Evolutionary conservation across 2,888 invertebrate species (phyloP), one percentile per base, ranked within the genome.

Genomic region (Nomada goodeniana): DNA sequence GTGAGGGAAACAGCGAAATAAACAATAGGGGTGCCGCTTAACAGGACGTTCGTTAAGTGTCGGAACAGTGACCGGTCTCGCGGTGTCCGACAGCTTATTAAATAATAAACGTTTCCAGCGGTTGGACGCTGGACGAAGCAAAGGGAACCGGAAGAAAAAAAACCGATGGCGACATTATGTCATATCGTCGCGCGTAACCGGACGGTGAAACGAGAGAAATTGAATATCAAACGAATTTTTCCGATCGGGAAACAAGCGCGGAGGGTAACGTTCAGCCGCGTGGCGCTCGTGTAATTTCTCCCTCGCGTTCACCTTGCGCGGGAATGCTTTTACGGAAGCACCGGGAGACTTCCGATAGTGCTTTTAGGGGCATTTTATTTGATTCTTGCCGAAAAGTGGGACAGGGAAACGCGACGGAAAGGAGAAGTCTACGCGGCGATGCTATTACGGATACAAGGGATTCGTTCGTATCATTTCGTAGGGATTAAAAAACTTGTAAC

Each of bases 401-500:
- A 79, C 82, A 85, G 81, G 78, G 76, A 76, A 80, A 77, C 61
- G 60, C 74, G 42, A 26, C 52, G 60, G 18, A 52, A 52, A 29
- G 42, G 60, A 20, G 65, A 70, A 83, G 82, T 53, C 53, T 36
- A 36, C 15, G 57, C 69, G 55, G 67, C 47, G 68, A 76, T 79
- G 69, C 79, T 68, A 69, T 67, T 71, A 69, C 76, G 53, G 65
- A 57, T 67, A 76, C 75, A 78, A 82, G 73, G 59, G 74, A 76
- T 84, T 78, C 74, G 75, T 76, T 88, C 81, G 76, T 72, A 75
- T 87, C 80, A 82, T 88, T 86, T 88, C 77, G 71, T 61, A 75
- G 42, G 74, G 80, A 82, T 84, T 86, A 87, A 89, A 76, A 82
- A 87, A 80, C 80, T 84, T 72, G 82, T 78, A 88, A 87, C 84